A percentile compares a stretch with the other conserved stretches of the same genome.
phyloP scores from a whole-genome alignment of 2,888 invertebrate species.

The Heterodera filipjevi region DNA sequence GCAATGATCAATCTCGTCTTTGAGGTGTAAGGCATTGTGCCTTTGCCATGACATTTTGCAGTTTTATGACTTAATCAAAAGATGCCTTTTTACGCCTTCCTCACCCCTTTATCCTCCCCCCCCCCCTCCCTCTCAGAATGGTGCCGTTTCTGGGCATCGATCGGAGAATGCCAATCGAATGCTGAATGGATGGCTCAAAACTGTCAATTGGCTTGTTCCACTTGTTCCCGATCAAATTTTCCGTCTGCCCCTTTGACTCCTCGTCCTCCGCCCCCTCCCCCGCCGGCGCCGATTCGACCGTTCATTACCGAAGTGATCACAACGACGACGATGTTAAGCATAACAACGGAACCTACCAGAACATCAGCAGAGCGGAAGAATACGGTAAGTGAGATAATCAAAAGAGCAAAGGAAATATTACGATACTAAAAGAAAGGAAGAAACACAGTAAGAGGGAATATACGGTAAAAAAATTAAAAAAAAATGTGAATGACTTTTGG shows the following conservation, averaged over 20 bases:
- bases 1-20: not conserved
- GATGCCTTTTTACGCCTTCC: not conserved
- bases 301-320: not conserved
- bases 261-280: conserved; percentile 20
- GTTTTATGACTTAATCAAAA: not conserved
- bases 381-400: not conserved
- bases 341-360: not conserved
- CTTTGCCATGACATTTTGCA: not conserved
- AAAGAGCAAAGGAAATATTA: not conserved
- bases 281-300: not conserved
- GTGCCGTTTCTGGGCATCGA: conserved; percentile 59
- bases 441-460: not conserved
- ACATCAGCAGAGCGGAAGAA: not conserved
- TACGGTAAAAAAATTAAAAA: not conserved
- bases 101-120: not conserved
- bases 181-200: conserved; percentile 52
- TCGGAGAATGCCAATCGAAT: conserved; percentile 54
- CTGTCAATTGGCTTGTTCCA: conserved; percentile 45
- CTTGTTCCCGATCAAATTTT: not conserved
- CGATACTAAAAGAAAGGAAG: not conserved
- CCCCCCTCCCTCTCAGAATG: conserved; percentile 48
- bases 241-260: not conserved
- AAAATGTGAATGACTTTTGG: not conserved
- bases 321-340: not conserved
- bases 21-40: not conserved